Evolutionary conservation across 2,797 vertebrate species (phyloP), one percentile per base, ranked within the genome.

Genomic region (Lophius americanus): DNA sequence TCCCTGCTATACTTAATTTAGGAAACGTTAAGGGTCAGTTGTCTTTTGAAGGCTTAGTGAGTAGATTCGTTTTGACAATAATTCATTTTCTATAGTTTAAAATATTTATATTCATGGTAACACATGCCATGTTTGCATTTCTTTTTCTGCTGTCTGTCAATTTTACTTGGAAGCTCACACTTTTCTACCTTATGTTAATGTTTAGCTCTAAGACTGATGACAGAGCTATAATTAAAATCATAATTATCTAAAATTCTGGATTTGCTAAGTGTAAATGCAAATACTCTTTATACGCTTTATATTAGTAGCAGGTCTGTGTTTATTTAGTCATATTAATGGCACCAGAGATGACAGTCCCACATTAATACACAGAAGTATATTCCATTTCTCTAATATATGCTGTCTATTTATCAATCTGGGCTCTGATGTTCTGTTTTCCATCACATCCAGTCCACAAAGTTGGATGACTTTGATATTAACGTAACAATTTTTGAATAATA

Each of bases 1-100:
- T 74, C 79, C 78, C 80, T 73, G 75, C 68, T 87, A 84, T 73
- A 87, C 87, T 91, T 94, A 92, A 95, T 92, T 79, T 80, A 68
- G 72, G 82, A 73, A 89, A 60, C 80, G 59, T 83, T 56, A 46
- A 68, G 74, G 53, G 73, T 54, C 83, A 68, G 54, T 68, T 73
- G 71, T 47, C 9, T 37, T 66, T 60, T 76, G 78, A 83, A 81
- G 80, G 75, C 81, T 77, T 54, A 38, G 51, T 47, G 43, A 56
- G 11, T n/a, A 9, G 48, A 57, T 36, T 36, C 0, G 38, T 73
- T 70, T 57, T 60, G 39, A 61, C 5, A 70, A 44, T 6, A 8
- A 37, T 23, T 32, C 7, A 12, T 38, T 38, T 48, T 43, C 63
- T 38, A 14, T 13, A 35, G 6, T 46, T 33, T 4, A 43, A 32